A percentile compares a stretch with the other conserved stretches of the same genome.
Conservation (phyloP, 2,113 vertebrate genomes). For the Corythoichthys intestinalis region DNA sequence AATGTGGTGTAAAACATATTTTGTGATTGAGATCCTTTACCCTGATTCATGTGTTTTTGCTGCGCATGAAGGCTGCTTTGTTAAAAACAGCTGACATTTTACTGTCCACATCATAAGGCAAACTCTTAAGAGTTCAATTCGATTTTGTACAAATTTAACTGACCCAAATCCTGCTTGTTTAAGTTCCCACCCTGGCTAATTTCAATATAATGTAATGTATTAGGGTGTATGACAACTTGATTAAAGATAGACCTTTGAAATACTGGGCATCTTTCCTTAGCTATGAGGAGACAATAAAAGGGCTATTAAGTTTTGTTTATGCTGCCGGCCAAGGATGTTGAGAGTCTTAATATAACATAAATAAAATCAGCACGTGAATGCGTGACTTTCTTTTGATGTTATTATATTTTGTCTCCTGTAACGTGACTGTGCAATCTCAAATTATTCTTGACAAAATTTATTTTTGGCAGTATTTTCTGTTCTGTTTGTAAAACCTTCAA, state of each 20-base stretch:
- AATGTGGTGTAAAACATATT: constrained; percentile 62
- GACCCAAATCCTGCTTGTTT: neutral
- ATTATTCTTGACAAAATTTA: neutral
- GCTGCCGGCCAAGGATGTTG: constrained; percentile 47
- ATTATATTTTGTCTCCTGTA: constrained; percentile 9
- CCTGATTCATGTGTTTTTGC: constrained; percentile 21
- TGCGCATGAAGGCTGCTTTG: neutral
- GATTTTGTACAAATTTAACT: constrained; percentile 14
- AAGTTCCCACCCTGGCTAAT: neutral
- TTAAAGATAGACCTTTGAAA: neutral
- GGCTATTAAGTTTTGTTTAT: constrained; percentile 58
- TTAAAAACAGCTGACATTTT: constrained; percentile 4
- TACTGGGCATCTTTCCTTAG: neutral
- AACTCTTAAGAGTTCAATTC: constrained; percentile 9
- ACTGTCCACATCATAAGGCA: constrained; percentile 35
- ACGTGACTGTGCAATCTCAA: constrained; percentile 4
- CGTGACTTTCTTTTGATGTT: constrained; percentile 14
- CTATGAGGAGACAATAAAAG: constrained; percentile 25
- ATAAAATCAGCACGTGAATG: constrained; percentile 17
- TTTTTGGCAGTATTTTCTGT: neutral
- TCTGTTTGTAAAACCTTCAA: neutral
- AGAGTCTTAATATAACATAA: constrained; percentile 27
- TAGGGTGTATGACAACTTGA: neutral
- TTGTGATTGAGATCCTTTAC: constrained; percentile 57
- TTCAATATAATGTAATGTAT: neutral